Evolutionary conservation across 2,888 invertebrate species (phyloP), one percentile per base, ranked within the genome.

Genomic region (Xestia c-nigrum): DNA sequence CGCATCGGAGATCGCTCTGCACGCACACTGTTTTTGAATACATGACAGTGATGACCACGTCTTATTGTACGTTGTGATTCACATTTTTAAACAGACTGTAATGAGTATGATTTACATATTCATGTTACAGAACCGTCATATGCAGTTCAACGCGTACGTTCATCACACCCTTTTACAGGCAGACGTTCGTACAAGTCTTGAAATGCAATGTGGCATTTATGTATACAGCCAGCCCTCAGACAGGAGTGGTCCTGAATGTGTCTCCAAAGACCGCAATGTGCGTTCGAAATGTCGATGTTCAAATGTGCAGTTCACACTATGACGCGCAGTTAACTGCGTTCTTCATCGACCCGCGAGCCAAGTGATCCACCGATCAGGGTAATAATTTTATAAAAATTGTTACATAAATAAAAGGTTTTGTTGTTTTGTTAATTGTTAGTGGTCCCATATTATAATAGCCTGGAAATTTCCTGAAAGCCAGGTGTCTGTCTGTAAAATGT

Each of bases 201-300:
- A 65, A 59, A 71, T 71, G 85, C 89, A 89, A 80, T 89, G 89
- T 89, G 72, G 80, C 72, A 43, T 68, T 73, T 83, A 67, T 80
- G 78, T 80, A 79, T 80, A 73, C 90, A 90, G 89, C 91, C 94
- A 94, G 95, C 95, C 94, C 95, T 95, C 95, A 94, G 94, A 93
- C 94, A 95, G 94, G 93, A 93, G 94, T 95, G 94, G 95, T 94
- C 95, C 94, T 91, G 88, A 88, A 94, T 91, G 92, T 91, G 92
- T 94, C 89, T 93, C 94, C 95, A 92, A 91, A 93, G 94, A 95
- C 95, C 95, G 97, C 97, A 95, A 97, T 97, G 93, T 97, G 97
- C 97, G 97, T 97, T 97, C 97, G 94, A 97, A 97, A 95, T 95
- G 95, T 97, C 97, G 96, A 97, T 97, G 97, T 95, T 97, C 95